Base-by-base conservation (phyloP, 64 coral and sea anemone genomes). In the Actinia equina region DNA sequence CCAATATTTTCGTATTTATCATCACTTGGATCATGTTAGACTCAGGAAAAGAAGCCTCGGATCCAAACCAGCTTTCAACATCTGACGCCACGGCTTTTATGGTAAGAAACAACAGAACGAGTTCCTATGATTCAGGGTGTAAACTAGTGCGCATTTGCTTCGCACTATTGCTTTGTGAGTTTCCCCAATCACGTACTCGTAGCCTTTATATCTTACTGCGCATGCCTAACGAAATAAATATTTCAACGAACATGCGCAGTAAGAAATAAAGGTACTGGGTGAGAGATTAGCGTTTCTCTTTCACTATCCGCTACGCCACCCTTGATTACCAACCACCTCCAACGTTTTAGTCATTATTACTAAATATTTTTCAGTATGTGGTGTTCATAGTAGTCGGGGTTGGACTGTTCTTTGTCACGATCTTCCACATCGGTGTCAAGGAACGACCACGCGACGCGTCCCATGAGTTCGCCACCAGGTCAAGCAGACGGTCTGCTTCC, bases 1-100 rank as follows among this genome's bases (percentile, higher is more conserved):
- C 89, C 49, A 96, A 92, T 83, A 96, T 96, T 14, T 96, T 96
- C 57, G 94, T 96, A 23, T 96, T 93, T 74, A 44, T 87, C 9
- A 57, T 96, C 55, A 93, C 94, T 6, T 96, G 94, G 94, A 62
- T 96, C 6, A 74, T 96, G 15, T 70, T 96, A 22, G 91, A 84
- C 18, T 84, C 91, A 2, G 85, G 77, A 46, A 62, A 87, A 58
- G 88, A 86, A 13, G 82, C 43, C 1, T 69, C 52, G 30, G 16
- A 22, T 84, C 88, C 94, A 67, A 64, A 69, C 42, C 26, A 62
- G 17, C 69, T 96, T 42, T 82, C 58, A 10, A 82, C 89, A 19
- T 51, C 88, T 27, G 94, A 96, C 78, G 85, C 94, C 12, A 62
- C 87, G 2, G 91, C 94, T 42, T 96, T 96, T 77, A 93, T 87